Conservation (phyloP, 2,797 vertebrate species). For the Peromyscus eremicus region DNA sequence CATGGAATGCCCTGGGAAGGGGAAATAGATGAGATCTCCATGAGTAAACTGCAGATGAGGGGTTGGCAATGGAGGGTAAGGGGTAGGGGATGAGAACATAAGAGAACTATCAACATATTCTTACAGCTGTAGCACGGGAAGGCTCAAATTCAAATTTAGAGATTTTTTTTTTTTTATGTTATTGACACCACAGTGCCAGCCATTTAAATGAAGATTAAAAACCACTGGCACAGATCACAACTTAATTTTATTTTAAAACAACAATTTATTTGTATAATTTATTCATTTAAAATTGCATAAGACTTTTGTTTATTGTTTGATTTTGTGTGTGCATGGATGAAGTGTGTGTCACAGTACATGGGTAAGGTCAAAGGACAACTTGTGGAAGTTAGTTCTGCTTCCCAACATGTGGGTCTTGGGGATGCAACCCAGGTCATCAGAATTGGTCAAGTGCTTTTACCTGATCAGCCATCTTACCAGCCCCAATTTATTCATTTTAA, state of each 20-base stretch:
- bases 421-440: background rate
- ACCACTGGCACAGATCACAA: background rate
- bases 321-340: background rate
- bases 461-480: background rate
- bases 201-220: conserved; percentile 45
- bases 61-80: no score
- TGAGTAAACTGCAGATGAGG: no score
- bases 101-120: background rate
- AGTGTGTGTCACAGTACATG: background rate
- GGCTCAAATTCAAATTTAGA: background rate
- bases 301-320: background rate
- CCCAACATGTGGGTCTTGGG: background rate
- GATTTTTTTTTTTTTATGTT: conserved; percentile 4
- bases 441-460: background rate
- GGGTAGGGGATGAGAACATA: no score
- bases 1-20: no score
- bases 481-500: background rate
- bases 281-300: background rate
- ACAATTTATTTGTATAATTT: background rate
- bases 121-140: background rate
- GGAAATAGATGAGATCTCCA: no score
- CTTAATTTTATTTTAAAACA: background rate
- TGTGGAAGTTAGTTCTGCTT: background rate
- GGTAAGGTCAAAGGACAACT: background rate
- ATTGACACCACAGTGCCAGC: background rate